These are phyloP conservation scores for Panthera leo DNA, from an alignment of 2,113 vertebrate species.

Conservation along the genomic window DNA sequence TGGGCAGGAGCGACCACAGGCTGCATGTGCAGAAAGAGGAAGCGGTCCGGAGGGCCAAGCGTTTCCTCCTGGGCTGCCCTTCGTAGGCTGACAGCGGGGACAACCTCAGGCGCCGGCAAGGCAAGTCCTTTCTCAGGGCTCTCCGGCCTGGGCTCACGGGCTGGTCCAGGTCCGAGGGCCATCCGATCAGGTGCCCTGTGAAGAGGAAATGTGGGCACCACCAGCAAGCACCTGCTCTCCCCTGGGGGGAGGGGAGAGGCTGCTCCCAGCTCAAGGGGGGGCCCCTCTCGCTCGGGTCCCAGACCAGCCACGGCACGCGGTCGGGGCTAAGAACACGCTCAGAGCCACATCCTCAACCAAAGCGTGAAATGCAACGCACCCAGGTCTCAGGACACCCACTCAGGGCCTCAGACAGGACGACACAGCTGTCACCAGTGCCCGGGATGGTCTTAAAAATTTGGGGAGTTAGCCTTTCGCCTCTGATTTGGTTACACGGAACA, in stretches of 20 bases:
- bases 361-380: not conserved
- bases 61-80: not conserved
- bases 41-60: not conserved
- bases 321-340: not conserved
- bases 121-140: not conserved
- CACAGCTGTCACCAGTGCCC: not conserved
- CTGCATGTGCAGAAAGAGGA: not conserved
- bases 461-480: not conserved
- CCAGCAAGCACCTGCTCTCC: not conserved
- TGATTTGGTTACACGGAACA: not conserved
- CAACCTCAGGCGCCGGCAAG: not conserved
- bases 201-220: not conserved
- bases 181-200: not conserved
- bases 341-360: not conserved
- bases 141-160: not conserved
- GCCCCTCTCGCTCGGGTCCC: too few relatives aligned
- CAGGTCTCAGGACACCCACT: not conserved
- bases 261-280: not conserved
- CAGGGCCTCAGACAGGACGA: not conserved
- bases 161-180: not conserved
- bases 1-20: not conserved
- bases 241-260: not conserved
- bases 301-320: not conserved
- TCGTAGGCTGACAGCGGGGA: not conserved
- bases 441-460: fast-evolving